Evolutionary conservation across 2,888 invertebrate species (phyloP).

Genomic region (Microplitis manilae): DNA sequence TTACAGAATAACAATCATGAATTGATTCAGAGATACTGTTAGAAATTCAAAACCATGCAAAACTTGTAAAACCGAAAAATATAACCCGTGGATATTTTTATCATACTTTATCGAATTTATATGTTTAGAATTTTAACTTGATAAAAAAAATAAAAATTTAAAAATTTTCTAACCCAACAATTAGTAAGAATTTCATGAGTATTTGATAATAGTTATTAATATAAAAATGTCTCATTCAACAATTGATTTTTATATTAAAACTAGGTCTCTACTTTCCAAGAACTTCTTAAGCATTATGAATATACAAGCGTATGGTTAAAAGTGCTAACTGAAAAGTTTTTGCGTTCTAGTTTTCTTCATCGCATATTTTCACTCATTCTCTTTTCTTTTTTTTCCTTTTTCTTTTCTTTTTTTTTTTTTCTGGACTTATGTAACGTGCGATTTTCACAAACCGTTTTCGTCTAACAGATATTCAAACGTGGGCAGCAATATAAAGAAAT

Average conservation of each 20-base stretch:
- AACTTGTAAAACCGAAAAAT: not conserved
- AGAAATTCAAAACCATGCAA: not conserved
- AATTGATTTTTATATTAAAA: conserved; percentile 6
- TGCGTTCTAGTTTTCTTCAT: conserved; percentile 36
- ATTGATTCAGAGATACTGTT: not conserved
- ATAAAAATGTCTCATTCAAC: not conserved
- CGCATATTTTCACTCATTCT: not conserved
- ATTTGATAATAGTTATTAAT: not conserved
- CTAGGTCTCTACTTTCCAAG: not conserved
- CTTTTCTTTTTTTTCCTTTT: not conserved
- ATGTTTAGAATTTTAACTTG: not conserved
- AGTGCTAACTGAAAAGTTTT: conserved; percentile 30
- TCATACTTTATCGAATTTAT: not conserved
- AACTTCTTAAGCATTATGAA: conserved; percentile 3
- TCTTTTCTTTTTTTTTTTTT: not conserved
- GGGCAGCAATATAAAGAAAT: not conserved
- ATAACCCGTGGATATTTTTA: not conserved
- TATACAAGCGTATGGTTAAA: conserved; percentile 3
- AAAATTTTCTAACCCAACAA: too few relatives aligned
- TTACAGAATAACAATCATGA: not conserved
- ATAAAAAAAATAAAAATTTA: not conserved
- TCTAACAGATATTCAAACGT: not conserved
- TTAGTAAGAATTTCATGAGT: not conserved
- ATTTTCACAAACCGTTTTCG: not conserved
- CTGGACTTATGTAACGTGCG: not conserved